Evolutionary conservation across 2,888 invertebrate species (phyloP).

Genomic region (Baccha elongata): DNA sequence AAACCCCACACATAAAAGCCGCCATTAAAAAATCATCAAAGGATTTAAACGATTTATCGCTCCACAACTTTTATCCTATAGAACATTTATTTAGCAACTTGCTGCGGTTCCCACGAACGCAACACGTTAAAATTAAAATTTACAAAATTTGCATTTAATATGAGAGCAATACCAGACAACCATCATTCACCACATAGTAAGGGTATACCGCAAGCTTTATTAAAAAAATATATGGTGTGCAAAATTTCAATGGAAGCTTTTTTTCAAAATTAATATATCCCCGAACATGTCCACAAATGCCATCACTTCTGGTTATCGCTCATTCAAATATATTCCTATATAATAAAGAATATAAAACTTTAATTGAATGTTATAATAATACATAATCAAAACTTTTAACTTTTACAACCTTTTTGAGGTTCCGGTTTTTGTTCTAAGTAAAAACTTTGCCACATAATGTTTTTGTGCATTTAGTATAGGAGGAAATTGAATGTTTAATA

Average conservation of each 20-base stretch:
- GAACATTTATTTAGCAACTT: constrained; percentile 15
- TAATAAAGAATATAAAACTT: too few relatives aligned
- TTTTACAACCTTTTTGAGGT: constrained; percentile 43
- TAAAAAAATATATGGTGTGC: constrained; percentile 18
- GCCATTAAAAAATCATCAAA: constrained; percentile 43
- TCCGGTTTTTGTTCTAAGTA: constrained; percentile 38
- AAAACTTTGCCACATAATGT: constrained; percentile 12
- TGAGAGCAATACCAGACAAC: constrained; percentile 47
- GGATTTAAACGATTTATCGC: constrained; percentile 25
- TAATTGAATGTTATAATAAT: too few relatives aligned
- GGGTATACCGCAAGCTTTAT: constrained; percentile 23
- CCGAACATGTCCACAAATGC: background rate
- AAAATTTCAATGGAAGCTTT: constrained; percentile 5
- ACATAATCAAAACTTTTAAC: too few relatives aligned
- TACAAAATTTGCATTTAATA: constrained; percentile 21
- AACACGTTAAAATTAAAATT: constrained; percentile 43
- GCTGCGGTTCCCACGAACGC: constrained; percentile 19
- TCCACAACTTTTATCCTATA: constrained; percentile 10
- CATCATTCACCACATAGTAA: constrained; percentile 15
- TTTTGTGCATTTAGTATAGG: too few relatives aligned
- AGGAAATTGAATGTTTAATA: too few relatives aligned
- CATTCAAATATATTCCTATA: too few relatives aligned
- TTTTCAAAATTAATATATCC: constrained; percentile 7
- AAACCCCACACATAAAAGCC: background rate
- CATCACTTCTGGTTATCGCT: too few relatives aligned